A percentile compares a stretch with the other conserved stretches of the same genome.
Conservation (phyloP, 2,113 vertebrate species). For the Sitta europaea region DNA sequence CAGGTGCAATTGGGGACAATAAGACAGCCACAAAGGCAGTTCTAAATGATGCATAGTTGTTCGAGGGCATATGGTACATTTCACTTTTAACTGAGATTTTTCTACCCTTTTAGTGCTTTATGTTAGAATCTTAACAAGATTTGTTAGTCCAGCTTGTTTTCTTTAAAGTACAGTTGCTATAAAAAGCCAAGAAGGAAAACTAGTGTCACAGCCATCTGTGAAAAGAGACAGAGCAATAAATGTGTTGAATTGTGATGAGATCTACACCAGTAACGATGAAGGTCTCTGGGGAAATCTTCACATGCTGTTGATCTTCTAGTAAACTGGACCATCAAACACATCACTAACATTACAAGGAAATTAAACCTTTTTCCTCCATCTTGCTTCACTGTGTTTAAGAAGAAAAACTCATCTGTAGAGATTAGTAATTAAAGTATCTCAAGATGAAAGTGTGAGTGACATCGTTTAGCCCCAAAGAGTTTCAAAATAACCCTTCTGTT, state of each 20-base stretch:
- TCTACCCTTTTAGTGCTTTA: conserved; percentile 35
- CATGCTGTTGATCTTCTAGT: conserved; percentile 17
- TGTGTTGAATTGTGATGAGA: conserved; percentile 46
- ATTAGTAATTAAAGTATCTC: background rate
- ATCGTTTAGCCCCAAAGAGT: background rate
- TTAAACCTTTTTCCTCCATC: background rate
- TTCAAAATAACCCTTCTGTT: background rate
- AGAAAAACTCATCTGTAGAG: background rate
- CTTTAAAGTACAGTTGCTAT: conserved; percentile 48
- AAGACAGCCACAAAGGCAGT: background rate
- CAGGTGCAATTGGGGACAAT: background rate
- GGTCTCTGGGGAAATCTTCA: conserved; percentile 20
- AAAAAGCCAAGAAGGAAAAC: conserved; percentile 40
- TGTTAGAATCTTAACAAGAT: conserved; percentile 38
- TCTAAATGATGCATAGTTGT: background rate
- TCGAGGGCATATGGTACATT: conserved; percentile 8
- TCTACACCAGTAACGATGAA: background rate
- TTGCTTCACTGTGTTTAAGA: background rate
- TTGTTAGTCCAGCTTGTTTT: conserved; percentile 55
- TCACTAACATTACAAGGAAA: background rate
- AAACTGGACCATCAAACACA: conserved; percentile 39
- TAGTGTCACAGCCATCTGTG: conserved; percentile 46
- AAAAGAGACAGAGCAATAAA: conserved; percentile 45
- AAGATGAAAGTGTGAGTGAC: background rate
- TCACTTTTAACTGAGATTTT: conserved; percentile 48